Evolutionary conservation across 2,797 vertebrate species (phyloP), one percentile per base, ranked within the genome.

Genomic region (Epinephelus malabaricus): DNA sequence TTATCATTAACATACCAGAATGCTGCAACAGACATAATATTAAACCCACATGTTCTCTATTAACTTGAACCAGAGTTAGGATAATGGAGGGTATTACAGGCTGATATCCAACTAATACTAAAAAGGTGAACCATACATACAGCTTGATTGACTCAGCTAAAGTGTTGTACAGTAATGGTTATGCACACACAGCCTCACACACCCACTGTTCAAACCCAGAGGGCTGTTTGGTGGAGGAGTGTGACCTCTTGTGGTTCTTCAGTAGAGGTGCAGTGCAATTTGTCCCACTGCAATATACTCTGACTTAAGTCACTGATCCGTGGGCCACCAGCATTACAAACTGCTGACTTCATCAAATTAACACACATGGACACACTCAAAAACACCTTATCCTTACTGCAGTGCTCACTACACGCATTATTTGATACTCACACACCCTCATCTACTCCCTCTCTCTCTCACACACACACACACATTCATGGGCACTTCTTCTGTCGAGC

Each of bases 271-370:
- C 72, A 84, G 34, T 17, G 10, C 55, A 64, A 6, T n/a, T 30
- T 58, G 15, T 45, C 5, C 25, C 67, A 17, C 67, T 76, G 81
- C 66, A 79, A 15, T 50, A 30, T 25, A 6, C 19, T 62, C 49
- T 30, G 53, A 67, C n/a, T 49, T 2, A 34, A 80, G 49, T 45
- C 75, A 63, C 47, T 83, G 79, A 77, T 77, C 62, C 62, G 21
- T 68, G 64, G 12, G 38, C n/a, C 70, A 43, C 72, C 72, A 77
- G 76, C 59, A 76, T n/a, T 25, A 38, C 43, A 82, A 84, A 79
- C 63, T 80, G 87, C 86, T 86, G 88, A 87, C 77, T 59, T 40
- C 69, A 79, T 69, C 66, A 60, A 51, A 74, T 79, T 14, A 84
- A 59, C 34, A 58, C 19, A 54, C 45, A 63, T 14, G 1, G 15